Conservation (phyloP, 2,888 invertebrate genomes). For the Tupiocoris notatus region DNA sequence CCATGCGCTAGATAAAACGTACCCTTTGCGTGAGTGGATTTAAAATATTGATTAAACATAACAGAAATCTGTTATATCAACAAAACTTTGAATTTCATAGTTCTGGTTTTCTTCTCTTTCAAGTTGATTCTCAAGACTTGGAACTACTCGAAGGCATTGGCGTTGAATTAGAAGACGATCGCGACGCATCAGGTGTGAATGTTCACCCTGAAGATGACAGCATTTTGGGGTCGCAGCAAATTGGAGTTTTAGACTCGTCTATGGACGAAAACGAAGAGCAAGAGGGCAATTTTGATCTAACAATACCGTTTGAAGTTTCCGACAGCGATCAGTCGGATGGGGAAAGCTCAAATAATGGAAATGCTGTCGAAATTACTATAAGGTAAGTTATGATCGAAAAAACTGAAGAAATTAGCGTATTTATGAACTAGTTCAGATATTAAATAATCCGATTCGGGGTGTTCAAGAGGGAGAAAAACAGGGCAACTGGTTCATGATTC, state of each 20-base stretch:
- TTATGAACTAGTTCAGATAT: too few relatives aligned
- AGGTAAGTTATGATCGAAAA: neutral
- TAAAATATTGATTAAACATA: too few relatives aligned
- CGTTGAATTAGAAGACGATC: slow-evolving; percentile 7
- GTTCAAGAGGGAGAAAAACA: too few relatives aligned
- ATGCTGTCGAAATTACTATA: slow-evolving; percentile 11
- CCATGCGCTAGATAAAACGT: slow-evolving; percentile 21
- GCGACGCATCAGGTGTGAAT: neutral
- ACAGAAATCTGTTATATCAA: too few relatives aligned
- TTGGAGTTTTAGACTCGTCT: slow-evolving; percentile 46
- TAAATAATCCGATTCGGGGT: too few relatives aligned
- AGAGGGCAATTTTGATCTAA: slow-evolving; percentile 19
- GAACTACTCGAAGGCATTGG: slow-evolving; percentile 22
- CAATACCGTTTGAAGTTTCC: slow-evolving; percentile 35
- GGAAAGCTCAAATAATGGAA: neutral
- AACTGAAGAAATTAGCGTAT: too few relatives aligned
- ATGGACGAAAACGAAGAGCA: slow-evolving; percentile 54
- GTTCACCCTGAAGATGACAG: slow-evolving; percentile 60
- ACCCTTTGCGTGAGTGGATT: slow-evolving; percentile 14
- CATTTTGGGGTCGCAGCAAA: slow-evolving; percentile 63
- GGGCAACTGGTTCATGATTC: too few relatives aligned
- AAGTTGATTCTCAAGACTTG: slow-evolving; percentile 27
- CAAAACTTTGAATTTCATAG: neutral
- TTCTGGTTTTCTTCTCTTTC: neutral
- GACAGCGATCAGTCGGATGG: slow-evolving; percentile 17